A percentile compares a stretch with the other conserved stretches of the same genome.
Conservation (phyloP, 2,888 invertebrate species). For the Mythimna lalbum region DNA sequence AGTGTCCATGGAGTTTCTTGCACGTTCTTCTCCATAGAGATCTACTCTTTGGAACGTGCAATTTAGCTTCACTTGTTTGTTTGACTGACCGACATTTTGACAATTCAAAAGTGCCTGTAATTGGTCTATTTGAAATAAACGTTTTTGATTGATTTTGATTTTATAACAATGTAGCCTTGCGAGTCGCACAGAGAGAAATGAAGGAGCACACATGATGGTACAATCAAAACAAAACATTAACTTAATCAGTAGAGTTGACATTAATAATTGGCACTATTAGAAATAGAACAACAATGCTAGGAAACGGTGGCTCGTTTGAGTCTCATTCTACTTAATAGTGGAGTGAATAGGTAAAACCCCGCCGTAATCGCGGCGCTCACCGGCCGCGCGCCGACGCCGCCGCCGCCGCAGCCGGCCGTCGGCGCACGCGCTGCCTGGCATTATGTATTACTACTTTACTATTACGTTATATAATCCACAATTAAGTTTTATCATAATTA, state of each 20-base stretch:
- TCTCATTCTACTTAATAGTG: conserved; percentile 6
- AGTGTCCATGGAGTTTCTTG: too few relatives aligned
- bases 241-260: neutral
- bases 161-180: too few relatives aligned
- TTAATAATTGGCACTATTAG: conserved; percentile 6
- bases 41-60: too few relatives aligned
- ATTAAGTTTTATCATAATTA: neutral
- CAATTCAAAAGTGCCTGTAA: too few relatives aligned
- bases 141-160: too few relatives aligned
- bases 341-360: conserved; percentile 41
- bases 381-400: too few relatives aligned
- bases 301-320: conserved; percentile 1
- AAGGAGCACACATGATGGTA: neutral
- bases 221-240: conserved; percentile 5
- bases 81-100: too few relatives aligned
- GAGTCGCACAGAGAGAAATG: neutral
- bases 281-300: conserved; percentile 12
- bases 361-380: neutral
- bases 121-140: too few relatives aligned
- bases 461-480: neutral
- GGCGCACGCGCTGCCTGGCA: conserved; percentile 3
- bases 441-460: neutral
- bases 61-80: too few relatives aligned
- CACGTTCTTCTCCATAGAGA: too few relatives aligned
- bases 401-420: neutral